A percentile compares a stretch with the other conserved stretches of the same genome.
Conservation (phyloP, 2,113 vertebrate species). For the Lycaon pictus region DNA sequence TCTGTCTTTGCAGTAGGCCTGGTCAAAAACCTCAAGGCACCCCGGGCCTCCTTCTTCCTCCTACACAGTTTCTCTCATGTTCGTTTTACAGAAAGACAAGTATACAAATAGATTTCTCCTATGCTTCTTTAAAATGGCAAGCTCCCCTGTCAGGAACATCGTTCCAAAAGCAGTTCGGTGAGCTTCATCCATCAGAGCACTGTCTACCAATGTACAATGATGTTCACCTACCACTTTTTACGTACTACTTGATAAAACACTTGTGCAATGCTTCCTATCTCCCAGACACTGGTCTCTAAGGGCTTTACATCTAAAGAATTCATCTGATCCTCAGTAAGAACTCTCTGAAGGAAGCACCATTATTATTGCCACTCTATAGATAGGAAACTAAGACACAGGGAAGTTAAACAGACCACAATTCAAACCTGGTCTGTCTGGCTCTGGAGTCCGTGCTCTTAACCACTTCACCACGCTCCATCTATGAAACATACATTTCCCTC, state of each 20-base stretch:
- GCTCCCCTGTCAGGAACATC: neutral
- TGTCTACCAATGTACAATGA: neutral
- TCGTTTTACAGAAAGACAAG: slow-evolving; percentile 9
- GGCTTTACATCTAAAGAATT: neutral
- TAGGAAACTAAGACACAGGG: neutral
- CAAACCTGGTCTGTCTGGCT: neutral
- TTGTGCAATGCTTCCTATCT: neutral
- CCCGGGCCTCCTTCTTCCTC: neutral
- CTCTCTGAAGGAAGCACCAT: neutral
- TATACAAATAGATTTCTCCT: neutral
- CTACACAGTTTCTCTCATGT: neutral
- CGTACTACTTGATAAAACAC: neutral
- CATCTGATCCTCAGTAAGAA: neutral
- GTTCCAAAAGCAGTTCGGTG: neutral
- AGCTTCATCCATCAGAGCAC: neutral
- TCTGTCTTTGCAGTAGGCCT: neutral
- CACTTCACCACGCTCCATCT: neutral
- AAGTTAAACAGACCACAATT: neutral
- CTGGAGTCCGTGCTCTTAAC: neutral
- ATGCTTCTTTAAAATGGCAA: neutral
- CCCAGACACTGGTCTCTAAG: neutral
- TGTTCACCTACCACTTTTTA: neutral
- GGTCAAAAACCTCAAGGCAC: neutral
- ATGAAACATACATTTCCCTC: neutral
- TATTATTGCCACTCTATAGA: neutral